Percentiles rank a stretch among this genome's conserved stretches.
Conservation (phyloP, 2,888 invertebrate genomes). For the Apoda limacodes region DNA sequence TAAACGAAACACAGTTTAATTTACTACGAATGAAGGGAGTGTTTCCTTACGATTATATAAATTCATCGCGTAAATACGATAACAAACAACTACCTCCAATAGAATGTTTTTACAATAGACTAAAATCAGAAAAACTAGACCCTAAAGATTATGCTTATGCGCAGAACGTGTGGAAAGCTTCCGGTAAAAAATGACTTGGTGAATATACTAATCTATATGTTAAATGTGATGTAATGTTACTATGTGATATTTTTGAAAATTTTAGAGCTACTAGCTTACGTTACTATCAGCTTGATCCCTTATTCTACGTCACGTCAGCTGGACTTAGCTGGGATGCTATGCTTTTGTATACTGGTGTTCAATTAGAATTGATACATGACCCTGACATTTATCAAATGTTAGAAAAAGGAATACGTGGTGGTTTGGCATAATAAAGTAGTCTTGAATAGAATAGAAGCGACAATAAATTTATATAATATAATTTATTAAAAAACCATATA, state of each 20-base stretch:
- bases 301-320: slow-evolving; percentile 19
- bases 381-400: slow-evolving; percentile 20
- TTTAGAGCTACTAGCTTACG: slow-evolving; percentile 19
- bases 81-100: slow-evolving; percentile 16
- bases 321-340: slow-evolving; percentile 22
- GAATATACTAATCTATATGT: slow-evolving; percentile 24
- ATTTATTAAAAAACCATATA: slow-evolving; percentile 3
- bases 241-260: slow-evolving; percentile 25
- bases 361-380: slow-evolving; percentile 20
- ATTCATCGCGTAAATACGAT: slow-evolving; percentile 9
- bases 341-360: no score
- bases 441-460: slow-evolving; percentile 4
- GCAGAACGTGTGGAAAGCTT: no score
- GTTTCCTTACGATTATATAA: slow-evolving; percentile 20
- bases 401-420: slow-evolving; percentile 22
- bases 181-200: no score
- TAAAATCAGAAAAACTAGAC: no score
- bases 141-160: no score
- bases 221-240: slow-evolving; percentile 19
- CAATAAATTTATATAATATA: no score
- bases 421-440: slow-evolving; percentile 9
- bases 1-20: no score
- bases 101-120: no score
- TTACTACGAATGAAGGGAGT: slow-evolving; percentile 13
- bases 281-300: slow-evolving; percentile 22